Evolutionary conservation across 1,140 invertebrate genomes (phyloP).

Genomic region (Microvelia longipes): DNA sequence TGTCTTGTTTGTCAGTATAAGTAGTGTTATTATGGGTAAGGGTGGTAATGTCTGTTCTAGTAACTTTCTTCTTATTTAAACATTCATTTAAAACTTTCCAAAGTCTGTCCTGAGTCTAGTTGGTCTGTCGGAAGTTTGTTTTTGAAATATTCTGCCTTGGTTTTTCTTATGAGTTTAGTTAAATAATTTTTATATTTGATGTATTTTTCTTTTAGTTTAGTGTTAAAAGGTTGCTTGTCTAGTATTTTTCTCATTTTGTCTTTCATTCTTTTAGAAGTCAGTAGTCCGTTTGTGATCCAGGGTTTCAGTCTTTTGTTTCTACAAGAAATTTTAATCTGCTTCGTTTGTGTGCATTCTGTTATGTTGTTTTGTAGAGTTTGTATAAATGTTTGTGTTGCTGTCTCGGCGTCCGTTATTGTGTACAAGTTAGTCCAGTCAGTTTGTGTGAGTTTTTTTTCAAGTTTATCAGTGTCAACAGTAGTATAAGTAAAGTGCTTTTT

Average conservation of each 20-base stretch:
- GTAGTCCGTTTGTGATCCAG: neutral
- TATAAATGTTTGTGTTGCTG: neutral
- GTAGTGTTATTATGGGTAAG: too few relatives aligned
- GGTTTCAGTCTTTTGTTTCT: neutral
- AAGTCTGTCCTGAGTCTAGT: too few relatives aligned
- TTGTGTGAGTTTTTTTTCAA: neutral
- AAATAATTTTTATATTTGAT: neutral
- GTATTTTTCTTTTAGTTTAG: neutral
- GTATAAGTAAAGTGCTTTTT: neutral
- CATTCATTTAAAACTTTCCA: too few relatives aligned
- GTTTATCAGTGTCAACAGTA: neutral
- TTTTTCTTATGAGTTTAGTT: neutral
- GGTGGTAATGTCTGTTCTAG: too few relatives aligned
- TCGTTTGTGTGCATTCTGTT: neutral
- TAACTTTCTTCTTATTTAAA: too few relatives aligned
- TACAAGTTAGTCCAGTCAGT: neutral
- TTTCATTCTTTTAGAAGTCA: neutral
- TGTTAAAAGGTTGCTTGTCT: neutral
- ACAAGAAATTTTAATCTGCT: neutral
- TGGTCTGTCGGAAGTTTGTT: too few relatives aligned
- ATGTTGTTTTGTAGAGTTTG: neutral
- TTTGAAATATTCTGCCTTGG: too few relatives aligned
- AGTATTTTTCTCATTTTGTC: neutral
- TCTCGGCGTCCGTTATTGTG: neutral
- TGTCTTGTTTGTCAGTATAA: too few relatives aligned